phyloP scores from a whole-genome alignment of 2,888 invertebrate genomes.

The Cheilosia scutellata region DNA sequence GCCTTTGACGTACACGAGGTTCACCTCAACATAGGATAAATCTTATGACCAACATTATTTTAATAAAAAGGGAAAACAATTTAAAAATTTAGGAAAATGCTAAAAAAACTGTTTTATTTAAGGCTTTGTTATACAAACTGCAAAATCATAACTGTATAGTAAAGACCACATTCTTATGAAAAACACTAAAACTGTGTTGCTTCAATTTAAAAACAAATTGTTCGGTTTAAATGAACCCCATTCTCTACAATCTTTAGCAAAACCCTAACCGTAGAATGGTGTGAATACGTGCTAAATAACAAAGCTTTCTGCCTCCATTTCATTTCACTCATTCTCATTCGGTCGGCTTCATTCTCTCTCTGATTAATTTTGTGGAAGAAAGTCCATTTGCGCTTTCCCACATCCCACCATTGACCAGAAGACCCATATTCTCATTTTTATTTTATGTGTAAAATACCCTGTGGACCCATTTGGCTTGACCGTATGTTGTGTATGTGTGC shows the following conservation, averaged over 20 bases:
- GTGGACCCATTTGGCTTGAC: no score
- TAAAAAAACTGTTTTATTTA: no score
- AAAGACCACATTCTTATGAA: no score
- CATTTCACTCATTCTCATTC: not conserved
- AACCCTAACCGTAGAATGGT: no score
- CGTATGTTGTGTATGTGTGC: not conserved
- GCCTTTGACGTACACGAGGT: no score
- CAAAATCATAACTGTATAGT: no score
- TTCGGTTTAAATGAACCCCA: not conserved
- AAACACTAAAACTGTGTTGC: not conserved
- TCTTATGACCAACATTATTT: no score
- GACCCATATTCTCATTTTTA: slow-evolving; percentile 40
- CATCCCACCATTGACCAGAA: slow-evolving; percentile 55
- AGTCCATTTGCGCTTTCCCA: slow-evolving; percentile 32
- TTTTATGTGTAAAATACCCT: not conserved
- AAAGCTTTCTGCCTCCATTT: not conserved
- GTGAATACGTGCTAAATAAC: not conserved
- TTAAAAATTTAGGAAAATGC: no score
- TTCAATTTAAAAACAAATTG: not conserved
- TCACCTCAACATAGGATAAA: no score
- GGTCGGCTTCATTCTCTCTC: slow-evolving; percentile 1
- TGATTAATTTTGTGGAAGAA: slow-evolving; percentile 40
- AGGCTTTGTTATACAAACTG: no score
- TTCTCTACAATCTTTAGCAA: not conserved
- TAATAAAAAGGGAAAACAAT: no score